phyloP scores from a whole-genome alignment of 2,113 vertebrate genomes.

The Galbula dea region DNA sequence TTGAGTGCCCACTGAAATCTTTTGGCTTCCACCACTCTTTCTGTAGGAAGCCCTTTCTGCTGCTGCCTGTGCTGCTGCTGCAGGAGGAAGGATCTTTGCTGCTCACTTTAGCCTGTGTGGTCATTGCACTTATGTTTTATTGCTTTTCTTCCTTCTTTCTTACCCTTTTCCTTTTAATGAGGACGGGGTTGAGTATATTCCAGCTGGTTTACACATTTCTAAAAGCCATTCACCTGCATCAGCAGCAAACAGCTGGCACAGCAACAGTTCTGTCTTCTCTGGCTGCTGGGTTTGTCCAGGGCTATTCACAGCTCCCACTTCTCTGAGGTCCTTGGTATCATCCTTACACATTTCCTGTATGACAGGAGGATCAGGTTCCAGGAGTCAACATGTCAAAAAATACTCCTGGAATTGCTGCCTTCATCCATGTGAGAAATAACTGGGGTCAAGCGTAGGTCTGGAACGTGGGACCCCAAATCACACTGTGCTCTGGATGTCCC shows the following conservation, averaged over 20 bases:
- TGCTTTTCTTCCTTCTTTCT: neutral
- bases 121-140: neutral
- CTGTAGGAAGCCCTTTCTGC: neutral
- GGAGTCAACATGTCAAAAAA: slow-evolving; percentile 27
- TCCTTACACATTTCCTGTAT: slow-evolving; percentile 40
- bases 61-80: neutral
- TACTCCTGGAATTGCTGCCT: neutral
- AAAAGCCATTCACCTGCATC: slow-evolving; percentile 32
- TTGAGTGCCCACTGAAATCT: neutral
- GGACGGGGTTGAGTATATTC: neutral
- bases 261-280: neutral
- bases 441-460: neutral
- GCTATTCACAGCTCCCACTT: slow-evolving; percentile 37
- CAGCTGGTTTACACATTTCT: neutral
- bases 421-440: neutral
- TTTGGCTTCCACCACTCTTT: neutral
- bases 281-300: neutral
- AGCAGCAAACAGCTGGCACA: slow-evolving; percentile 8
- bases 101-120: neutral
- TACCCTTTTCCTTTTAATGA: neutral
- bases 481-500: neutral
- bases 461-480: neutral
- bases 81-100: neutral
- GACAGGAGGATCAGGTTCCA: slow-evolving; percentile 10
- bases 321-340: neutral